Evolutionary conservation across 2,113 vertebrate species (phyloP).

Genomic region (Bothrops jararaca): DNA sequence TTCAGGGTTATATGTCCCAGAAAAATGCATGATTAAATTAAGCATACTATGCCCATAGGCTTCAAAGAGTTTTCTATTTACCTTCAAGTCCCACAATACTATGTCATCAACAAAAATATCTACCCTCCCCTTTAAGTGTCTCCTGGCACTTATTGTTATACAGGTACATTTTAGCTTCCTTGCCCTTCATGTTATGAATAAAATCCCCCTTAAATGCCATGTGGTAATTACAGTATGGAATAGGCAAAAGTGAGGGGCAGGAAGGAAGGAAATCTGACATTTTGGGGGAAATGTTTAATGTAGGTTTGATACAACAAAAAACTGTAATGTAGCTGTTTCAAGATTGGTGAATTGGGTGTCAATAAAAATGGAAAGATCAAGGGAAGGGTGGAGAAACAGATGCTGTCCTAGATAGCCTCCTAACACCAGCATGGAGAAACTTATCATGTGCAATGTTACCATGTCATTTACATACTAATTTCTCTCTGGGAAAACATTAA

Average conservation of each 20-base stretch:
- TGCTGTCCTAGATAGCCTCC: neutral
- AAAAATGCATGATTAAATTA: neutral
- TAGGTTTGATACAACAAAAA: neutral
- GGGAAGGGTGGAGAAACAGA: neutral
- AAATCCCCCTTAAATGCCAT: neutral
- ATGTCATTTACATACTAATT: neutral
- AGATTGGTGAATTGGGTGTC: neutral
- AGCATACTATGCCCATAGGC: neutral
- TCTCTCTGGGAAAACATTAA: neutral
- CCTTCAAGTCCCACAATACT: neutral
- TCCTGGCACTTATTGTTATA: neutral
- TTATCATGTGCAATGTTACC: neutral
- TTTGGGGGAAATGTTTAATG: neutral
- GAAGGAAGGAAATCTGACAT: neutral
- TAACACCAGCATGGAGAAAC: neutral
- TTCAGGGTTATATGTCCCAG: neutral
- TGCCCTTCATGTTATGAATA: neutral
- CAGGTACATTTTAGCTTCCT: neutral
- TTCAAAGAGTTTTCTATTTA: neutral
- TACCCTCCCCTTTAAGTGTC: neutral
- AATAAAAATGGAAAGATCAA: neutral
- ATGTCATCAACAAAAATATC: neutral
- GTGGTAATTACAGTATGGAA: neutral
- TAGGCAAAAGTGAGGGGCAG: neutral
- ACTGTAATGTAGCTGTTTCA: neutral